Evolutionary conservation across 1,140 invertebrate species (phyloP).

Genomic region (Pentalonia nigronervosa): DNA sequence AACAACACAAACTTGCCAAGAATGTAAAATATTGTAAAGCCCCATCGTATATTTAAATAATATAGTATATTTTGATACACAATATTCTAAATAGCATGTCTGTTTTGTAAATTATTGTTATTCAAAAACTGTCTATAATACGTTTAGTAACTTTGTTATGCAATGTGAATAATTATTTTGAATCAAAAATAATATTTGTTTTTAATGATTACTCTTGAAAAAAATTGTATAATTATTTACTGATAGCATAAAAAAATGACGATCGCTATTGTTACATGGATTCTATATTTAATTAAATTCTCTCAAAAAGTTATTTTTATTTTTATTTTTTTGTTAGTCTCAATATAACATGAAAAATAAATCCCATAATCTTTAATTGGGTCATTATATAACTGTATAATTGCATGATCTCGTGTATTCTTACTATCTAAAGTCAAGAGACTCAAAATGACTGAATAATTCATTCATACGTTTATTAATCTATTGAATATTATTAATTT

Average conservation of each 20-base stretch:
- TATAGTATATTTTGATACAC: constrained; percentile 31
- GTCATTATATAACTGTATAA: neutral
- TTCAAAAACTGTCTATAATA: neutral
- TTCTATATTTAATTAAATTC: neutral
- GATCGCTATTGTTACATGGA: neutral
- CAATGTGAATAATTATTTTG: neutral
- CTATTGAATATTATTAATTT: constrained; percentile 36
- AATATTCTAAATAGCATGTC: constrained; percentile 12
- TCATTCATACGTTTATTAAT: constrained; percentile 40
- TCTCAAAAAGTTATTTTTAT: neutral
- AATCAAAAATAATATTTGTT: constrained; percentile 17
- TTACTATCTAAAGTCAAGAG: constrained; percentile 14
- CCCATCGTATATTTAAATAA: constrained; percentile 5
- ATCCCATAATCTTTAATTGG: neutral
- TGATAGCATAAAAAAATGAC: neutral
- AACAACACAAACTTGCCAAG: constrained; percentile 27
- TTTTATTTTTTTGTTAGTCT: neutral
- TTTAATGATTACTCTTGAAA: neutral
- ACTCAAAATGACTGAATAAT: constrained; percentile 47
- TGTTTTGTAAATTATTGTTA: constrained; percentile 19
- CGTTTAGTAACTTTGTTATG: neutral
- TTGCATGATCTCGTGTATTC: neutral
- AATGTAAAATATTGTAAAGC: constrained; percentile 30
- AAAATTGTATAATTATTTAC: neutral
- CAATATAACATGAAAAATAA: neutral